Evolutionary conservation across 2,888 invertebrate genomes (phyloP).

Genomic region (Lymantria monacha): DNA sequence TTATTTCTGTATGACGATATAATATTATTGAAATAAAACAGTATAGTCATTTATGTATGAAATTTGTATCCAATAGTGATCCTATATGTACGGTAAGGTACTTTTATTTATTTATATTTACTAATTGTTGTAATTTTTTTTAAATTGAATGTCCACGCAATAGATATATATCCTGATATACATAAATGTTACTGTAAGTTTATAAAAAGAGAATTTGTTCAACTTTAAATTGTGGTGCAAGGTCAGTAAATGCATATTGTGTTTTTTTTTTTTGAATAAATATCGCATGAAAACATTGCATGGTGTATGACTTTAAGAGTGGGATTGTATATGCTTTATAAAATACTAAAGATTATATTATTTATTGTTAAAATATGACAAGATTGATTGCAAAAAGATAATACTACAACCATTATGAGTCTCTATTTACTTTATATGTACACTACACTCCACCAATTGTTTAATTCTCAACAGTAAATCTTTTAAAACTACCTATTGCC

Average conservation of each 20-base stretch:
- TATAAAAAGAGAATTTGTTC: conserved; percentile 43
- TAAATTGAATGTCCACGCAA: conserved; percentile 14
- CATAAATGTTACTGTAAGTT: conserved; percentile 65
- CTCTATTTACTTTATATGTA: conserved; percentile 32
- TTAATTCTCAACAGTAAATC: neutral
- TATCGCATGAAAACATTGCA: conserved; percentile 67
- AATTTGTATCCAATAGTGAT: conserved; percentile 38
- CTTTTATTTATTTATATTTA: conserved; percentile 45
- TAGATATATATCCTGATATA: conserved; percentile 50
- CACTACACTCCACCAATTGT: conserved; percentile 3
- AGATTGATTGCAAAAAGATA: conserved; percentile 21
- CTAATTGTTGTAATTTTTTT: conserved; percentile 44
- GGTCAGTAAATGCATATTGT: conserved; percentile 63
- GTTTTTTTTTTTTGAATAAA: conserved; percentile 33
- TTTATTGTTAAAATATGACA: conserved; percentile 1
- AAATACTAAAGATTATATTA: conserved; percentile 24
- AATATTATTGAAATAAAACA: conserved; percentile 52
- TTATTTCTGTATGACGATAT: conserved; percentile 32
- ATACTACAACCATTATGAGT: conserved; percentile 22
- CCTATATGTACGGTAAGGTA: conserved; percentile 46
- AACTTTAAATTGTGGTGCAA: conserved; percentile 50
- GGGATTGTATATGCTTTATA: conserved; percentile 57
- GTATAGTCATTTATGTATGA: conserved; percentile 59
- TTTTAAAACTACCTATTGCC: conserved; percentile 28
- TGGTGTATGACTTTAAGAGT: conserved; percentile 61